Percentiles rank a stretch among this genome's conserved stretches.
phyloP scores from a whole-genome alignment of 1,140 invertebrate genomes.

The Gryon sp. region DNA sequence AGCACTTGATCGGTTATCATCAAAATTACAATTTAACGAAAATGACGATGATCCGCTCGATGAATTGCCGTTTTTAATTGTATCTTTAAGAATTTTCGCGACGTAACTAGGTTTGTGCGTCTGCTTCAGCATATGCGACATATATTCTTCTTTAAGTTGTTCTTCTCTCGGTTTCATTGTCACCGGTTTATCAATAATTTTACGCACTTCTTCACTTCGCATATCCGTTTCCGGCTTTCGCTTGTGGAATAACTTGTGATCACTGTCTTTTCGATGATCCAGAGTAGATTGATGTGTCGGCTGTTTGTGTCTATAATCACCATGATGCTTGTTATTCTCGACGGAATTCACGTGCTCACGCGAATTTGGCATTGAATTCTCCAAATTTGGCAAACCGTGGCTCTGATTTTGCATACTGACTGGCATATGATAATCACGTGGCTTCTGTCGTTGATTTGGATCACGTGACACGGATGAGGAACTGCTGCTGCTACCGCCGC shows the following conservation, averaged over 20 bases:
- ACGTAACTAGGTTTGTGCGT: constrained; percentile 71
- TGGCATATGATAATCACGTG: constrained; percentile 60
- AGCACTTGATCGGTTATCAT: constrained; percentile 60
- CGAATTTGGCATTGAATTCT: neutral
- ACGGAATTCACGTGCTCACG: constrained; percentile 6
- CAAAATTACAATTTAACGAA: constrained; percentile 63
- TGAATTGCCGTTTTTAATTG: constrained; percentile 70
- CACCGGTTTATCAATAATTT: constrained; percentile 74
- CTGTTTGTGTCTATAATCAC: constrained; percentile 34
- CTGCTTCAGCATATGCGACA: constrained; percentile 70
- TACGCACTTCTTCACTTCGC: constrained; percentile 73
- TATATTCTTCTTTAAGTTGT: constrained; percentile 68
- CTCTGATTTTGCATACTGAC: constrained; percentile 15
- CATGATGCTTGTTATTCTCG: constrained; percentile 43
- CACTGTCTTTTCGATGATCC: constrained; percentile 69
- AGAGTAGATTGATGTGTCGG: constrained; percentile 30
- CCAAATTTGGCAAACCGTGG: constrained; percentile 16
- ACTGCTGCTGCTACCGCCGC: constrained; percentile 28
- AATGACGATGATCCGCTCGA: constrained; percentile 39
- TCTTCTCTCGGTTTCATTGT: constrained; percentile 68
- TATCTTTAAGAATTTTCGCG: constrained; percentile 68
- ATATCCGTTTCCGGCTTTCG: constrained; percentile 69
- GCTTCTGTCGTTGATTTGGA: constrained; percentile 65
- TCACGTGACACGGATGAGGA: constrained; percentile 48
- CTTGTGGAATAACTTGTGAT: constrained; percentile 67